A percentile compares a stretch with the other conserved stretches of the same genome.
These are phyloP conservation scores for Drosophila mettleri DNA, from an alignment of 2,888 invertebrate genomes.

Conservation along the genomic window DNA sequence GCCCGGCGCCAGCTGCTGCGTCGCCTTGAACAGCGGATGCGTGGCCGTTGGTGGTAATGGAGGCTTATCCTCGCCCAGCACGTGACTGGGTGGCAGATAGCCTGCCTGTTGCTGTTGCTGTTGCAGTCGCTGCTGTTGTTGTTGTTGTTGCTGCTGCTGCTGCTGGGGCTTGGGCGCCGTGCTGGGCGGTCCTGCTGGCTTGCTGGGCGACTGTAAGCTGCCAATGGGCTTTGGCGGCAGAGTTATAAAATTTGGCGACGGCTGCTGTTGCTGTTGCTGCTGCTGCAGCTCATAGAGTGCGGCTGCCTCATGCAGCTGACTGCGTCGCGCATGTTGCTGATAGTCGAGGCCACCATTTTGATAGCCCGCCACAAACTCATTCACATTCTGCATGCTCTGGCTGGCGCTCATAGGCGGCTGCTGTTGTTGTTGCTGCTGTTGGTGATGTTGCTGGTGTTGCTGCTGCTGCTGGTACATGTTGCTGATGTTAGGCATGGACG, in stretches of 20 bases:
- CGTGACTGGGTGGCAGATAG: slow-evolving; percentile 50
- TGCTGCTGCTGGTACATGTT: slow-evolving; percentile 80
- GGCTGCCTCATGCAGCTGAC: slow-evolving; percentile 88
- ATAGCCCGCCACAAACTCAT: slow-evolving; percentile 69
- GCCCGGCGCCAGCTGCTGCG: slow-evolving; percentile 75
- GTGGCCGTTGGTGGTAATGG: slow-evolving; percentile 90
- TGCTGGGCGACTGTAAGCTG: slow-evolving; percentile 82
- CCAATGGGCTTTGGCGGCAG: slow-evolving; percentile 80
- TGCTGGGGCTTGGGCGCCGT: slow-evolving; percentile 71
- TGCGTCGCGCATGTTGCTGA: slow-evolving; percentile 73
- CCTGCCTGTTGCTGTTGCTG: slow-evolving; percentile 43
- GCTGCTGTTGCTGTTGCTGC: slow-evolving; percentile 81
- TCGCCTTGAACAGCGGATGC: slow-evolving; percentile 88
- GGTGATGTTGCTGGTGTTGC: slow-evolving; percentile 74
- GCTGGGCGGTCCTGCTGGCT: slow-evolving; percentile 75
- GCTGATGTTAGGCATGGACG: slow-evolving; percentile 85
- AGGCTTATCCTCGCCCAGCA: slow-evolving; percentile 85
- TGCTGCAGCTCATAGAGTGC: slow-evolving; percentile 78
- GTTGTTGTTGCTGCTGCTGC: slow-evolving; percentile 49
- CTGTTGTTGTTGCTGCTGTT: slow-evolving; percentile 60
- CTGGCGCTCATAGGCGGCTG: slow-evolving; percentile 79
- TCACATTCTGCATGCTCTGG: slow-evolving; percentile 85
- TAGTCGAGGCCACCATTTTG: slow-evolving; percentile 71
- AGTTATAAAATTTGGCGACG: slow-evolving; percentile 82
- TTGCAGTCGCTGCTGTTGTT: slow-evolving; percentile 43